Percentiles rank a stretch among this genome's conserved stretches.
Evolutionary conservation across 2,888 invertebrate species (phyloP).

Genomic region (Pyrgus malvae): DNA sequence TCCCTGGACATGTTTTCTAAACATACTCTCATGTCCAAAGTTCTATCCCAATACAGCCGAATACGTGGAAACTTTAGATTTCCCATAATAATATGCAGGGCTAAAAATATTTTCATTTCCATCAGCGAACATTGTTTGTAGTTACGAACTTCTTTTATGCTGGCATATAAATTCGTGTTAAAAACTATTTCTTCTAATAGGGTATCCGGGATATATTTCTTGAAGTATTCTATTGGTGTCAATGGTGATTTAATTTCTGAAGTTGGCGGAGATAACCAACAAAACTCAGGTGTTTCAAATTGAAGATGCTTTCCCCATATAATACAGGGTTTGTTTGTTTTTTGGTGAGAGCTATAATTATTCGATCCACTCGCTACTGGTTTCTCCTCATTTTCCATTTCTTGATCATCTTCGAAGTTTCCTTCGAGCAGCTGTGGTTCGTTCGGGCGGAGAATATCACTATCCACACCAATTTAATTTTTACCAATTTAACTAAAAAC

Average conservation of each 20-base stretch:
- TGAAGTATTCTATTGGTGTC: slow-evolving; percentile 36
- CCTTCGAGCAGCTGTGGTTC: too few relatives aligned
- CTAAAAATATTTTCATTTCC: slow-evolving; percentile 38
- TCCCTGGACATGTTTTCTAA: slow-evolving; percentile 37
- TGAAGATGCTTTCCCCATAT: slow-evolving; percentile 1
- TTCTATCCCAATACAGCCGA: slow-evolving; percentile 37
- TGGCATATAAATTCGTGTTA: slow-evolving; percentile 39
- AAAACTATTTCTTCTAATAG: slow-evolving; percentile 38
- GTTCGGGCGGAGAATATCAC: too few relatives aligned
- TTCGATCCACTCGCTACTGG: too few relatives aligned
- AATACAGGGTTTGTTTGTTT: too few relatives aligned
- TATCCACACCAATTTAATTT: too few relatives aligned
- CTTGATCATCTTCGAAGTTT: too few relatives aligned
- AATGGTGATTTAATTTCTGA: background rate
- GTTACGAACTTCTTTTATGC: slow-evolving; percentile 26
- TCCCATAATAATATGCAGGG: slow-evolving; percentile 37
- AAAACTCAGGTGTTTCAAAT: background rate
- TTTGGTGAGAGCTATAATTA: too few relatives aligned
- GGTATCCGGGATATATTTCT: slow-evolving; percentile 34
- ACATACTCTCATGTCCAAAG: slow-evolving; percentile 36
- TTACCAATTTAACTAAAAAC: too few relatives aligned
- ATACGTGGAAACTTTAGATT: slow-evolving; percentile 35
- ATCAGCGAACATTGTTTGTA: slow-evolving; percentile 34
- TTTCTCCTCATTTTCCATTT: too few relatives aligned
- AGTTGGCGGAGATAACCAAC: background rate